These are phyloP conservation scores for Halictus ligatus DNA, from an alignment of 2,888 invertebrate genomes.

Conservation along the genomic window DNA sequence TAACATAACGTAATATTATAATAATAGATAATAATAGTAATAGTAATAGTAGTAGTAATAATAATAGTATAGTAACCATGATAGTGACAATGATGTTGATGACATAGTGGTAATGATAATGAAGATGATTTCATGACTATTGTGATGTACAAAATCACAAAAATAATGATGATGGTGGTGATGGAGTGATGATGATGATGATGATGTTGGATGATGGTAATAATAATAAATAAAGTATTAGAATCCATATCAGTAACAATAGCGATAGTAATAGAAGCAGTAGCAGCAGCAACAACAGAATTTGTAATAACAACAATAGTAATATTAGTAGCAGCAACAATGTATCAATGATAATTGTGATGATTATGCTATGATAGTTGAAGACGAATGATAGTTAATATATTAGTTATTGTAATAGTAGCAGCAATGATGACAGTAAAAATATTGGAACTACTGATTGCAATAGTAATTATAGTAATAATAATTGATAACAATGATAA, in stretches of 20 bases:
- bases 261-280: constrained; percentile 65
- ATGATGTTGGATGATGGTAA: constrained; percentile 50
- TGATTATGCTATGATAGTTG: neutral
- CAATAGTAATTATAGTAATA: constrained; percentile 23
- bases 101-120: constrained; percentile 16
- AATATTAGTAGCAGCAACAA: constrained; percentile 13
- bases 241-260: constrained; percentile 33
- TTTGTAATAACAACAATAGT: constrained; percentile 29
- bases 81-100: constrained; percentile 5
- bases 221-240: constrained; percentile 62
- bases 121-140: constrained; percentile 24
- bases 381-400: neutral
- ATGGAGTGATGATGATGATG: neutral
- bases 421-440: constrained; percentile 23
- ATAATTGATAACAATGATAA: constrained; percentile 29
- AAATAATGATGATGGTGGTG: neutral
- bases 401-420: neutral
- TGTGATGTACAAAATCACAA: constrained; percentile 6
- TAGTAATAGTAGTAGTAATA: constrained; percentile 42
- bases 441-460: neutral
- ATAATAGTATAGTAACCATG: constrained; percentile 51
- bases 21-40: constrained; percentile 59
- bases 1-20: constrained; percentile 51
- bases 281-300: constrained; percentile 26
- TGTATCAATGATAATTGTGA: neutral